These are phyloP conservation scores for Tryphoninae sp. DNA, from an alignment of 2,888 invertebrate genomes.

Conservation along the genomic window DNA sequence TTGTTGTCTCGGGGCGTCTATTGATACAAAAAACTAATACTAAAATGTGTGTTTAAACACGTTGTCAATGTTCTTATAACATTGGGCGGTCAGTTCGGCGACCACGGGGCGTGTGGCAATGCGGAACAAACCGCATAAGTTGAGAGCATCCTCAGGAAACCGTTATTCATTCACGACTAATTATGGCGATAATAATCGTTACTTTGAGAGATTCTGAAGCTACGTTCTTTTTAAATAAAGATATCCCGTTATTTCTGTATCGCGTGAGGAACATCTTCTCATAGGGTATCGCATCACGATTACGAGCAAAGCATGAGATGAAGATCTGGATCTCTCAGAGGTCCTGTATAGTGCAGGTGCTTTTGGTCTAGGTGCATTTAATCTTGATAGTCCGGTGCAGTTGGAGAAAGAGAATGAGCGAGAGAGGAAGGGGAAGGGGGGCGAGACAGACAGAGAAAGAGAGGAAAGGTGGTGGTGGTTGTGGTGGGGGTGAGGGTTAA, in stretches of 20 bases:
- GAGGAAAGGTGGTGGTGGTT: background rate
- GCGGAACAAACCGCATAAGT: too few relatives aligned
- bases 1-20: too few relatives aligned
- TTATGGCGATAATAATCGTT: background rate
- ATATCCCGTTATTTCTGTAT: background rate
- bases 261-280: background rate
- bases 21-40: too few relatives aligned
- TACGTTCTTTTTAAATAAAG: background rate
- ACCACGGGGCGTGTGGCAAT: too few relatives aligned
- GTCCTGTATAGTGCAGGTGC: background rate
- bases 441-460: background rate
- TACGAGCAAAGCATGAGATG: constrained; percentile 19
- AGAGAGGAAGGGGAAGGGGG: background rate
- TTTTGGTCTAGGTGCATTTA: constrained; percentile 34
- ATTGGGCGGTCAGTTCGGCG: too few relatives aligned
- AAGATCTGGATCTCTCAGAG: constrained; percentile 11
- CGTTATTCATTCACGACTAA: background rate
- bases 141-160: too few relatives aligned
- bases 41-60: too few relatives aligned
- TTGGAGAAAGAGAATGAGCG: constrained; percentile 13
- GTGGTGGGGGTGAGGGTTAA: background rate
- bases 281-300: constrained; percentile 3
- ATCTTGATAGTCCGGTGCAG: constrained; percentile 38
- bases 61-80: too few relatives aligned
- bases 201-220: background rate